These are phyloP conservation scores for Astreopora myriophthalma DNA, from an alignment of 64 coral and sea anemone species.

Conservation along the genomic window DNA sequence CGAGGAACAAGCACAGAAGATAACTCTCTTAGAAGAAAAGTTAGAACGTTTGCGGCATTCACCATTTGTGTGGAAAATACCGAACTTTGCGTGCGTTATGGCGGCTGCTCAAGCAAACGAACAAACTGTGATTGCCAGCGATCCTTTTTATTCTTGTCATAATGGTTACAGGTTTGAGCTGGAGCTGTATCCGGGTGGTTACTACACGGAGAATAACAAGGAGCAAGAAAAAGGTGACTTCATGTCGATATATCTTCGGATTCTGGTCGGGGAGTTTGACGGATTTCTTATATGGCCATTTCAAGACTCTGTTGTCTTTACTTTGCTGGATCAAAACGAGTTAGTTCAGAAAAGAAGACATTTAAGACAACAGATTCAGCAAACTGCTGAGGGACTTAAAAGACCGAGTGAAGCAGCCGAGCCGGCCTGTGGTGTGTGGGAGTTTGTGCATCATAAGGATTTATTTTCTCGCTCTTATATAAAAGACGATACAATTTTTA, in stretches of 20 bases:
- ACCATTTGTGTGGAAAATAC: constrained; percentile 37
- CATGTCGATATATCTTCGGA: constrained; percentile 34
- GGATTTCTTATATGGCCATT: constrained; percentile 24
- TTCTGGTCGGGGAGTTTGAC: constrained; percentile 18
- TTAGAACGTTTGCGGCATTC: constrained; percentile 13
- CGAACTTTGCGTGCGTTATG: constrained; percentile 15
- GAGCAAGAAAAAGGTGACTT: not conserved
- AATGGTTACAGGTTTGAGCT: not conserved
- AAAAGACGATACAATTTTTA: constrained; percentile 34
- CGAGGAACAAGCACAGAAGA: constrained; percentile 11
- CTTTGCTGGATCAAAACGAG: constrained; percentile 12
- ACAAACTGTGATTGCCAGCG: not conserved
- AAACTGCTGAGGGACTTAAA: not conserved
- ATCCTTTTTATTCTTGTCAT: constrained; percentile 9
- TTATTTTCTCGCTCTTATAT: not conserved
- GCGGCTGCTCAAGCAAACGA: constrained; percentile 5
- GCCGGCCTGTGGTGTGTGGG: constrained; percentile 4
- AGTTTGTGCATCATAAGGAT: constrained; percentile 16
- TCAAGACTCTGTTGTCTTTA: not conserved
- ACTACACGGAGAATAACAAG: not conserved
- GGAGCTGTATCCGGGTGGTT: constrained; percentile 3
- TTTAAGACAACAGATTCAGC: not conserved
- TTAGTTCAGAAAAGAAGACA: constrained; percentile 18
- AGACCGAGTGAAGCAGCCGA: not conserved
- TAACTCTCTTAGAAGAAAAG: constrained; percentile 3